A percentile compares a stretch with the other conserved stretches of the same genome.
These are phyloP conservation scores for Scophthalmus maximus DNA, from an alignment of 2,113 vertebrate species.

Conservation along the genomic window DNA sequence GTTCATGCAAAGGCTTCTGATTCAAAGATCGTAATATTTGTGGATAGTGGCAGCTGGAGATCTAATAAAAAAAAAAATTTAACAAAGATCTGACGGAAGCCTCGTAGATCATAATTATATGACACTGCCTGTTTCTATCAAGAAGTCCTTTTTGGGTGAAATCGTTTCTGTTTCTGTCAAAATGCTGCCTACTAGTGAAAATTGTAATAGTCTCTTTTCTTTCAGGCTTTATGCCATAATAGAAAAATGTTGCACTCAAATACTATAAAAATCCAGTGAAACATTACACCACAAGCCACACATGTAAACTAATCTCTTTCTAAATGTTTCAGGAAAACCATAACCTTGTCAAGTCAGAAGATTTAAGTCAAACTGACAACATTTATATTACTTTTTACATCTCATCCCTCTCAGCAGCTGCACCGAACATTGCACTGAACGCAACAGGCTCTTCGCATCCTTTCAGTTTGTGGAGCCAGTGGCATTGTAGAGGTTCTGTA, in stretches of 20 bases:
- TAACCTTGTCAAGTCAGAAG: background rate
- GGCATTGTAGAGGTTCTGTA: conserved; percentile 12
- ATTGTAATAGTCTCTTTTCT: background rate
- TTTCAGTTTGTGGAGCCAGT: background rate
- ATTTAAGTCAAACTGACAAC: background rate
- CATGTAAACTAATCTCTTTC: conserved; percentile 21
- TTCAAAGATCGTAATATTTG: background rate
- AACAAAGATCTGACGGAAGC: background rate
- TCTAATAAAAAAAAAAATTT: no score
- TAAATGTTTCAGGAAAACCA: background rate
- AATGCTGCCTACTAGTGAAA: conserved; percentile 10
- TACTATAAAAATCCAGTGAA: conserved; percentile 24
- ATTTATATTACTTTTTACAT: conserved; percentile 13
- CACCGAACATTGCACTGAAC: background rate
- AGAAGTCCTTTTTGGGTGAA: background rate
- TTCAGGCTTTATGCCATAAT: conserved; percentile 2
- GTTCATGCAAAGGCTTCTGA: background rate
- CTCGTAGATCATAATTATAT: background rate
- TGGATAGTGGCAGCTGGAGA: conserved; percentile 6
- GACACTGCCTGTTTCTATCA: background rate
- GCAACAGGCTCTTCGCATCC: background rate
- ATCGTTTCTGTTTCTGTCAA: background rate
- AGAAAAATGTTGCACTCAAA: conserved; percentile 9
- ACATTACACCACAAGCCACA: conserved; percentile 10
- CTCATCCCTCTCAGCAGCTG: conserved; percentile 1